These are phyloP conservation scores for Heterochromis multidens DNA, from an alignment of 2,113 vertebrate genomes.

Conservation along the genomic window DNA sequence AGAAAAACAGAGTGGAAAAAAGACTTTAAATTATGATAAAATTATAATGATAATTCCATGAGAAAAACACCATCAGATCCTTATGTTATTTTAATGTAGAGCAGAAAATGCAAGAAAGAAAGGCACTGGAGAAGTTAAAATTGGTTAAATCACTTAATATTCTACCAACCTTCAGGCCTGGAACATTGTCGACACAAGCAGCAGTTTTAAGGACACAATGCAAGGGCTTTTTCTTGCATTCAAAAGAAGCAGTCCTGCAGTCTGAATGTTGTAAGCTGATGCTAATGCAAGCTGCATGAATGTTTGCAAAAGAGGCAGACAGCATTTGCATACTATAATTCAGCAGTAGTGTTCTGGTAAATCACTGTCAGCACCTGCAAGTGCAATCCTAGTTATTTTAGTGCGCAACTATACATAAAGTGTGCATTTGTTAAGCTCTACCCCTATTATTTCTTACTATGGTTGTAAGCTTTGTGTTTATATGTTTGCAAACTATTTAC, in stretches of 20 bases:
- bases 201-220: constrained; percentile 31
- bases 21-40: not conserved
- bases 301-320: no score
- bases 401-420: not conserved
- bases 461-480: not conserved
- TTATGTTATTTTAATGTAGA: not conserved
- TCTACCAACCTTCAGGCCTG: constrained; percentile 29
- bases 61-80: not conserved
- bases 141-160: not conserved
- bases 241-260: constrained; percentile 12
- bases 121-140: not conserved
- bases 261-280: constrained; percentile 23
- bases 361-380: not conserved
- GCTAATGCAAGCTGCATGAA: constrained; percentile 63
- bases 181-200: constrained; percentile 35
- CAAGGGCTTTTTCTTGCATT: constrained; percentile 54
- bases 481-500: not conserved
- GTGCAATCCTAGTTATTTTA: not conserved
- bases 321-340: not conserved
- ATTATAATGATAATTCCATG: not conserved
- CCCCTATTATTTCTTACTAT: not conserved
- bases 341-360: not conserved
- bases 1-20: not conserved
- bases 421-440: not conserved
- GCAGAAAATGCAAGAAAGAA: not conserved